phyloP scores from a whole-genome alignment of 2,113 vertebrate species.

The Pionites leucogaster region DNA sequence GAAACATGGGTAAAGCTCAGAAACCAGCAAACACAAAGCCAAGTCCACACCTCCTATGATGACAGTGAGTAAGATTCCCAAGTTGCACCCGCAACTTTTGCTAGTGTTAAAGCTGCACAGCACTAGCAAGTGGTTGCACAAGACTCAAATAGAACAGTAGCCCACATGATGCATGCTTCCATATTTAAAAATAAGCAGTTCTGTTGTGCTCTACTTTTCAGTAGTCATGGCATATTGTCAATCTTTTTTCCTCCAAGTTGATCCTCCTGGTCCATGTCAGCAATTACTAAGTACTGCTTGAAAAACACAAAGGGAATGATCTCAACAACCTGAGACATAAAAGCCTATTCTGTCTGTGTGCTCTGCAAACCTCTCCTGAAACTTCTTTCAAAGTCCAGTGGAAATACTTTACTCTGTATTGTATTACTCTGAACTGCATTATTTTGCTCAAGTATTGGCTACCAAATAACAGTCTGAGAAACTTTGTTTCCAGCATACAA shows the following conservation, averaged over 20 bases:
- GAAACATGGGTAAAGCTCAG: background rate
- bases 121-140: background rate
- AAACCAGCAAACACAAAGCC: background rate
- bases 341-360: background rate
- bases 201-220: background rate
- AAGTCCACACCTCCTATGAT: background rate
- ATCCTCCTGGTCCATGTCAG: background rate
- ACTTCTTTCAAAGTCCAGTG: background rate
- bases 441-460: accelerated
- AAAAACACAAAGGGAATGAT: background rate
- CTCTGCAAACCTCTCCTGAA: background rate
- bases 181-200: background rate
- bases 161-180: background rate
- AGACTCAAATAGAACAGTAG: background rate
- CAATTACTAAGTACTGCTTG: background rate
- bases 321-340: background rate
- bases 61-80: no score
- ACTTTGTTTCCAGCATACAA: background rate
- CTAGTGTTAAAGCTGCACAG: background rate
- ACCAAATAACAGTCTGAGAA: background rate
- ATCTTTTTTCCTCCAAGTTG: accelerated
- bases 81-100: background rate
- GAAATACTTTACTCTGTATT: background rate
- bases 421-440: background rate
- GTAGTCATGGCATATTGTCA: background rate